Conservation (phyloP, 2,797 vertebrate species). For the Buphagus erythrorhynchus region DNA sequence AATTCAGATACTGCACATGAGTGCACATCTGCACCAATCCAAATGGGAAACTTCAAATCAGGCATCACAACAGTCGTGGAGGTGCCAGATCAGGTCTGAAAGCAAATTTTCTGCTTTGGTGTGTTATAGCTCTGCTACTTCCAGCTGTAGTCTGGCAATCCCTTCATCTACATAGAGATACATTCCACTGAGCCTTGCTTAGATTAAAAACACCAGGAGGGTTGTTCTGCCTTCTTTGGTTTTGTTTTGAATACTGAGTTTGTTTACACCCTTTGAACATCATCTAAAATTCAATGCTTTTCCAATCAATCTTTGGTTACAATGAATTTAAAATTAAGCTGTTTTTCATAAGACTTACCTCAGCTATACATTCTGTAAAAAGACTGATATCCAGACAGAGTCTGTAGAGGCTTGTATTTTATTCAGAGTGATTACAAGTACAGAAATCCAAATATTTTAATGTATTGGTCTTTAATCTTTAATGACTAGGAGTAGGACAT, state of each 20-base stretch:
- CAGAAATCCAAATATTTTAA: neutral
- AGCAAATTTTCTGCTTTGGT: neutral
- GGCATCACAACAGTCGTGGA: neutral
- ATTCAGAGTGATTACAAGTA: neutral
- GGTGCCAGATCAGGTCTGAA: neutral
- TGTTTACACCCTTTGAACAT: neutral
- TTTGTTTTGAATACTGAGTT: neutral
- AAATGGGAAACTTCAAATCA: neutral
- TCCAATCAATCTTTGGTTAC: neutral
- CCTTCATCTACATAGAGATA: fast-evolving
- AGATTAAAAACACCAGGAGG: neutral
- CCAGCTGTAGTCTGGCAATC: neutral
- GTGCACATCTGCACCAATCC: neutral
- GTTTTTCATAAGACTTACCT: neutral
- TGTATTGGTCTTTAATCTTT: neutral
- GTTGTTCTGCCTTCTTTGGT: neutral
- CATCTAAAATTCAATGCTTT: neutral
- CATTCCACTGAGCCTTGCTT: neutral
- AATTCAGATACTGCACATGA: neutral
- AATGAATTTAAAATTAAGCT: neutral
- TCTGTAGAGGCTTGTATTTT: neutral
- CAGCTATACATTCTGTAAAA: neutral
- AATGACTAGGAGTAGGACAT: neutral
- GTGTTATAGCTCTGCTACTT: neutral
- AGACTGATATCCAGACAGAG: neutral